Evolutionary conservation across 2,113 vertebrate species (phyloP), one percentile per base, ranked within the genome.

Genomic region (Acanthisitta chloris): DNA sequence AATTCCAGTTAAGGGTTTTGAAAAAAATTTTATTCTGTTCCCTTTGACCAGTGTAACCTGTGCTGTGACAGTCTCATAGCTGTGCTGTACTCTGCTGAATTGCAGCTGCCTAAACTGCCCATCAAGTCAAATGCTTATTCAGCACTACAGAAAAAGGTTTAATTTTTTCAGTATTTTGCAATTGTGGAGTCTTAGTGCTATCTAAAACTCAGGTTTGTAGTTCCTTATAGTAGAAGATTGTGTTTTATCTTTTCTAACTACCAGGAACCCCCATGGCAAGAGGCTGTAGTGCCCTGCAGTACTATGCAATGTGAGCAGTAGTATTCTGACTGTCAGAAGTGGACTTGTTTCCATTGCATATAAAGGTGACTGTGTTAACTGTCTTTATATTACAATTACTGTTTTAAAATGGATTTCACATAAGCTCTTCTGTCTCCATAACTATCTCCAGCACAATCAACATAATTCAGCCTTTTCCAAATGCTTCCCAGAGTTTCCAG

Each of bases 11-110:
- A 34, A 45, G 43, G 58, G 54, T 81, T 92, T 42, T n/a, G 57
- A 57, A 82, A 29, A 33, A 76, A 80, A 43, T 17, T 85, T 85
- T 19, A 3, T 82, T 90, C 54, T 58, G 7, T 55, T n/a, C 7
- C 51, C 25, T 90, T 64, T 4, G 4, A 19, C 36, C 43, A 8
- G 1, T 14, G 26, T 78, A 87, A 20, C 0, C 0, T 64, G 4
- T 0, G 0, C 38, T 57, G 0, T 38, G 45, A 19, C 45, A 88
- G 20, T 34, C 54, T 48, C 34, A 36, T 70, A 69, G 54, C 34
- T 2, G 2, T 34, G n/a, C 54, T 73, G 21, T 79, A 42, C 52
- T 90, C 49, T 57, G 42, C 67, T 66, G 48, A 85, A 15, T 38
- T 88, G 72, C 58, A 86, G 54, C 52, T 90, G 42, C 74, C 74